These are phyloP conservation scores for Copidosoma floridanum DNA, from an alignment of 1,140 invertebrate species.

Conservation along the genomic window DNA sequence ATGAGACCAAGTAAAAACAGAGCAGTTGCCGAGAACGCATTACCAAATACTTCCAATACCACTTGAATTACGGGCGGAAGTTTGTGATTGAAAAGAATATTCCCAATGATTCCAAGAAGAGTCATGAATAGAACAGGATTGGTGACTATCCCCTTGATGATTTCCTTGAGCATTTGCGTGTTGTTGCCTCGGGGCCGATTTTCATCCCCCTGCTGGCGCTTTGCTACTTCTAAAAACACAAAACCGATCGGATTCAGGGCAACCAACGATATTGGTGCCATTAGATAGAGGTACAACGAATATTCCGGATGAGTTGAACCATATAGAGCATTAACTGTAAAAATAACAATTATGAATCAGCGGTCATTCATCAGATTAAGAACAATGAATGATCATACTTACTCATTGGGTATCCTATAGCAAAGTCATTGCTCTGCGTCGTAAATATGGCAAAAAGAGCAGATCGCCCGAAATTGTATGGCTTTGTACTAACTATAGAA, in stretches of 20 bases:
- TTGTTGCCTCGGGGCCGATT: slow-evolving; percentile 27
- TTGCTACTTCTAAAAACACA: slow-evolving; percentile 84
- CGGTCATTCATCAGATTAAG: slow-evolving; percentile 6
- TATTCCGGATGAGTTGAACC: slow-evolving; percentile 83
- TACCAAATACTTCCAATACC: slow-evolving; percentile 77
- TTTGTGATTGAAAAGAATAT: slow-evolving; percentile 76
- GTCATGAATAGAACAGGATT: slow-evolving; percentile 96
- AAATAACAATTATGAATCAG: slow-evolving; percentile 2
- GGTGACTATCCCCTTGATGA: slow-evolving; percentile 70
- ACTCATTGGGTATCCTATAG: slow-evolving; percentile 94
- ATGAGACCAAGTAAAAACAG: slow-evolving; percentile 86
- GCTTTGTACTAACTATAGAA: slow-evolving; percentile 75
- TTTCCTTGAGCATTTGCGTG: slow-evolving; percentile 49
- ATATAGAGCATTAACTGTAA: slow-evolving; percentile 74
- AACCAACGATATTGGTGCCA: slow-evolving; percentile 91
- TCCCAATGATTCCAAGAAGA: slow-evolving; percentile 82
- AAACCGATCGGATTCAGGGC: slow-evolving; percentile 93
- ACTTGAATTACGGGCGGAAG: slow-evolving; percentile 73
- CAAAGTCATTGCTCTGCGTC: slow-evolving; percentile 98
- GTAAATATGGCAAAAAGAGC: slow-evolving; percentile 93
- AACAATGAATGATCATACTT: too few species aligned
- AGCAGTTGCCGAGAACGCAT: slow-evolving; percentile 87
- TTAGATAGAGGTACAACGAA: slow-evolving; percentile 85
- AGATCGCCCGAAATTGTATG: slow-evolving; percentile 77
- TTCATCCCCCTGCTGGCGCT: slow-evolving; percentile 46